Base-by-base conservation (phyloP, 2,113 vertebrate genomes). In the Oryzias curvinotus region DNA sequence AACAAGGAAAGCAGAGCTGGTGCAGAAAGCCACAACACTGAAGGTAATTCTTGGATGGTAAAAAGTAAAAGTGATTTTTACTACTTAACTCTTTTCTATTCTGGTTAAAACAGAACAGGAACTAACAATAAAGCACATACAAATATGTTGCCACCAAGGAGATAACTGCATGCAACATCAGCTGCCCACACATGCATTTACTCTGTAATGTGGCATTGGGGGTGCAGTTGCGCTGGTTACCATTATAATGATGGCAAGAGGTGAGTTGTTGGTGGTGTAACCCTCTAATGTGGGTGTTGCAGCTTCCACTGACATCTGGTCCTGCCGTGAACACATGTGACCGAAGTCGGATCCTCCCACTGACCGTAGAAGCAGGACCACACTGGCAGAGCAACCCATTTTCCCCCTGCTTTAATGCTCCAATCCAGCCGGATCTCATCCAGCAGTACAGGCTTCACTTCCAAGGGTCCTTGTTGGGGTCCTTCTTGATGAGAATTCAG, bases 361-460 rank as follows among this genome's bases (percentile, higher is more conserved):
- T 59, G 96, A 93, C 65, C 94, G 95, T 65, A 98, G 93, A 52
- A 97, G 94, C 78, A 98, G 92, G 89, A 96, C 94, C 90, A 94
- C 94, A 80, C 97, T 99, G 92, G 94, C 93, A 58, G 95, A 92
- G 89, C 96, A 99, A 80, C 96, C 97, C 97, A 99, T 99, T 93
- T 93, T 95, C 91, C 93, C 86, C 36, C 92, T 30, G 41, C 66
- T 23, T 52, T 15, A 21, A 50, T 54, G 49, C 25, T 52, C 59
- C 23, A 6, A 52, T 71, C 43, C 62, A 26, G 58, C 62, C 58
- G 12, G 48, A 42, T 60, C 44, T n/a, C 14, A 67, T 75, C 67
- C 59, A 46, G 69, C 49, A 77, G 67, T n/a, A 4, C 15, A 57
- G 51, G 49, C 6, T 21, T 70, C 73, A 59, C 65, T 62, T 73